phyloP scores from a whole-genome alignment of 1,140 invertebrate species.

The Zophobas morio region DNA sequence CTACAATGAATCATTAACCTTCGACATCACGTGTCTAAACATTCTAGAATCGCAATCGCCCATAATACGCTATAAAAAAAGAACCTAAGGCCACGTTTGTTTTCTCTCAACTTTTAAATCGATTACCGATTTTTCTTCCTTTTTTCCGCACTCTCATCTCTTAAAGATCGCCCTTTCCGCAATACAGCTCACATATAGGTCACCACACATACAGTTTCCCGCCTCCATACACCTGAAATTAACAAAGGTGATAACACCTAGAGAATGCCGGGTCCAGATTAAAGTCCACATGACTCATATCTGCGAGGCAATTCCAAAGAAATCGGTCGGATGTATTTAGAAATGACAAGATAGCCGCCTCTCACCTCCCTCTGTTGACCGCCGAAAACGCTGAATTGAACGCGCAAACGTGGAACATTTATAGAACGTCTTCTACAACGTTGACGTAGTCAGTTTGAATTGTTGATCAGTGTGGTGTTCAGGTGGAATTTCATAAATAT shows the following conservation, averaged over 20 bases:
- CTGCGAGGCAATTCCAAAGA: slow-evolving; percentile 34
- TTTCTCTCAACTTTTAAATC: not conserved
- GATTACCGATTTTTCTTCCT: too few species aligned
- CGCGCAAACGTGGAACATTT: slow-evolving; percentile 46
- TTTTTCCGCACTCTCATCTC: too few species aligned
- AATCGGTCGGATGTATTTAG: slow-evolving; percentile 45
- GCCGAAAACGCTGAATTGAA: slow-evolving; percentile 36
- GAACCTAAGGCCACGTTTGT: not conserved
- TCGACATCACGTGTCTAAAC: slow-evolving; percentile 26
- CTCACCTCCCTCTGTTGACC: slow-evolving; percentile 37
- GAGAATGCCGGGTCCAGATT: not conserved
- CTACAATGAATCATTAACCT: slow-evolving; percentile 23
- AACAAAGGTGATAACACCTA: too few species aligned
- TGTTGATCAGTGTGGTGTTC: slow-evolving; percentile 42
- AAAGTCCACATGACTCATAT: not conserved
- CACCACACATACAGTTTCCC: too few species aligned
- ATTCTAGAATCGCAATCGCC: slow-evolving; percentile 26
- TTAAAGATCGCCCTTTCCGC: too few species aligned
- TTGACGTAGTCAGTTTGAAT: slow-evolving; percentile 47
- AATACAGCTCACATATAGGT: too few species aligned
- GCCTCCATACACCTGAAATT: too few species aligned
- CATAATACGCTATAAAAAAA: slow-evolving; percentile 1
- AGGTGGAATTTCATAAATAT: slow-evolving; percentile 37
- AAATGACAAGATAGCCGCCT: slow-evolving; percentile 45
- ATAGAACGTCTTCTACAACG: slow-evolving; percentile 46